Base-by-base conservation (phyloP, 2,888 invertebrate species). In the Unio pictorum region DNA sequence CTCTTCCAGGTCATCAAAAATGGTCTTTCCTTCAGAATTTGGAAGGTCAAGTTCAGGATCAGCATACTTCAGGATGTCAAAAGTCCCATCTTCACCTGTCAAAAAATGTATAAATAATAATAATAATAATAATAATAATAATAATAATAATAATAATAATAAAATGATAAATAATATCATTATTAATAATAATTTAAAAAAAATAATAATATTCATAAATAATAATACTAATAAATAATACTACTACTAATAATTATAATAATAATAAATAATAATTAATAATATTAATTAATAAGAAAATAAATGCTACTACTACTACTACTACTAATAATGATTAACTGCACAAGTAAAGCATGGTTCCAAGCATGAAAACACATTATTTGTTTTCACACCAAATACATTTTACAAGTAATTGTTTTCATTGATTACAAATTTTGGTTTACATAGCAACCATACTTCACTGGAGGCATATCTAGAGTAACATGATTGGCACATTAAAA, bases 31-130 rank as follows among this genome's bases (percentile, higher is more conserved):
- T 71, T 75, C 94, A 92, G 81, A 95, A 58, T 82, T 84, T 55
- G 81, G 92, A 73, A 94, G 94, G 80, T 96, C 96, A 67, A 97
- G 91, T 90, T 97, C 97, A 0, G 97, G 96, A 92, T 98, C 97
- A 0, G 96, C 97, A 90, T 97, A 98, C 90, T 97, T 96, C 76
- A 98, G 91, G 85, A 98, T 96, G 90, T 98, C 97, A 91, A 98
- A 98, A n/a, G 87, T 85, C 17, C 88, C 89, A 91, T 97, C 97
- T 74, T 78, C 80, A 77, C 81, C 86, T 85, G 76, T 6, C 73
- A 72, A 61, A 5, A 28, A 54, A 15, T 8, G n/a, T 58, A 18
- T 0, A 59, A 64, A 64, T 4, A 23, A 59, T n/a, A 30, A 67
- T 30, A 61, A 55, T 20, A 20, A 61, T 45, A 4, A 62, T 54